Evolutionary conservation across 2,113 vertebrate genomes (phyloP), one percentile per base, ranked within the genome.

Genomic region (Centropus bengalensis): DNA sequence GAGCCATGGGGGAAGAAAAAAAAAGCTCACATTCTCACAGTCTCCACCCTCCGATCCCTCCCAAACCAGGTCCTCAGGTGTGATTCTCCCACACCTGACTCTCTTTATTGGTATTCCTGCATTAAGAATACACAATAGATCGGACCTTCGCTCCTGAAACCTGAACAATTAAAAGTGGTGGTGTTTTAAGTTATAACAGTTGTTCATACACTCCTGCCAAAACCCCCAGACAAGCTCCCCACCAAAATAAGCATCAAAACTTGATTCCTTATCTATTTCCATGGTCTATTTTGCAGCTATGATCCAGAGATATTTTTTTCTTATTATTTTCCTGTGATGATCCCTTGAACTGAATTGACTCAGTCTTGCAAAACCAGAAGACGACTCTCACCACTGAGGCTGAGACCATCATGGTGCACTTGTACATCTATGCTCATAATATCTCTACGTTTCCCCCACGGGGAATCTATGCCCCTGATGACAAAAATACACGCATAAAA

Each of bases 401-500:
- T n/a, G 51, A 68, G 44, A 64, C n/a, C 19, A 24, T 42, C 66
- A 54, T 4, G 28, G 42, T 70, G 22, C 33, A 30, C 13, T 86
- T 38, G 4, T 17, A 44, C 44, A 17, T 47, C 3, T 69, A 32
- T 66, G 27, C 73, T 82, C 86, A 22, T 82, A 59, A 80, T 5
- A 30, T 26, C 45, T 8, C 47, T 67, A 5, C 66, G 30, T 80
- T 42, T 90, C 68, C 38, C 30, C 68, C 75, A 56, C 11, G 38
- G 64, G 78, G 44, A 71, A 38, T 79, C 81, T 32, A 67, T 60
- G 44, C 23, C 20, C 23, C 47, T 4, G 5, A 19, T 84, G 89
- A 83, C 71, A 94, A 94, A 94, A 96, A 95, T 94, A 93, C 76
- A 40, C 56, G 52, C 40, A 36, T 47, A 87, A 91, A 91, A 30